Percentiles rank a stretch among this genome's conserved stretches.
phyloP scores from a whole-genome alignment of 1,140 invertebrate genomes.

The Helicoverpa armigera region DNA sequence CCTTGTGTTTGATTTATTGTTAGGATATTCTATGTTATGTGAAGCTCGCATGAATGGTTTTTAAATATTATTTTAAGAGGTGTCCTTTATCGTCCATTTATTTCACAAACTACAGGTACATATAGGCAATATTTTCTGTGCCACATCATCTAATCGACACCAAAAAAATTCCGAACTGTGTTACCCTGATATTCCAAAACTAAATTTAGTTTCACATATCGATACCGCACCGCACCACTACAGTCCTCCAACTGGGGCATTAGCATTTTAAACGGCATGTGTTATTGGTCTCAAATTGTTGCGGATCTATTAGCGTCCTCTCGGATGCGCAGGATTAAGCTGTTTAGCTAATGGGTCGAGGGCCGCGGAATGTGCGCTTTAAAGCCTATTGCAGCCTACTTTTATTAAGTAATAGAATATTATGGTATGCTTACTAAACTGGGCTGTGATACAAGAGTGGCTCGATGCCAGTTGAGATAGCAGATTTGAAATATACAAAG shows the following conservation, averaged over 20 bases:
- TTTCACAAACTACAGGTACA: too few relatives aligned
- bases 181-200: neutral
- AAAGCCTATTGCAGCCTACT: slow-evolving; percentile 27
- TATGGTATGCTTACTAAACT: slow-evolving; percentile 23
- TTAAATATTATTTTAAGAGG: neutral
- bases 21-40: neutral
- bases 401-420: slow-evolving; percentile 40
- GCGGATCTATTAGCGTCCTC: slow-evolving; percentile 40
- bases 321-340: slow-evolving; percentile 46
- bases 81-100: too few relatives aligned
- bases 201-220: neutral
- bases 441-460: neutral
- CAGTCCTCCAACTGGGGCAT: slow-evolving; percentile 40
- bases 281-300: slow-evolving; percentile 49
- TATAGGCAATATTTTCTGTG: too few relatives aligned
- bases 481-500: neutral
- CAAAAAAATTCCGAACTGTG: neutral
- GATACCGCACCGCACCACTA: slow-evolving; percentile 6
- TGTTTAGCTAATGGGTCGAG: slow-evolving; percentile 44
- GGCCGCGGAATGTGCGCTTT: slow-evolving; percentile 19
- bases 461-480: neutral
- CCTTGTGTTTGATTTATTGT: slow-evolving; percentile 20
- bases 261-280: slow-evolving; percentile 54
- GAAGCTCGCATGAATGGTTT: too few relatives aligned
- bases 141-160: neutral